These are phyloP conservation scores for Anastrepha ludens DNA, from an alignment of 1,140 invertebrate genomes.

Conservation along the genomic window DNA sequence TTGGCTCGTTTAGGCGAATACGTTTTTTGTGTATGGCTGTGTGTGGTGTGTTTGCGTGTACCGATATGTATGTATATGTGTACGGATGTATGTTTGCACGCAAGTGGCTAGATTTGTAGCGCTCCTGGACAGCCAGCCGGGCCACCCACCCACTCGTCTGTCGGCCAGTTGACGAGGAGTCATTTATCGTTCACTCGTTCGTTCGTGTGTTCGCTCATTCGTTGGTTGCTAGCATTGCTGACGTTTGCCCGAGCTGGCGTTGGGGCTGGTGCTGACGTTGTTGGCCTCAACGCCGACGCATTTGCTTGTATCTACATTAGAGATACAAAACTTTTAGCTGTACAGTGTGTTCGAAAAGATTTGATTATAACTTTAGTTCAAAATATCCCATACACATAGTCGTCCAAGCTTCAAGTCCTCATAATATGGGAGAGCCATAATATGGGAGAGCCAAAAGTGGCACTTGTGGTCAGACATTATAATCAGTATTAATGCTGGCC, in stretches of 20 bases:
- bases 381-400: too few species aligned
- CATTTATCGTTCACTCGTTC: slow-evolving; percentile 4
- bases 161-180: slow-evolving; percentile 31
- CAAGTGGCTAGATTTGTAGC: not conserved
- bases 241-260: not conserved
- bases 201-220: not conserved
- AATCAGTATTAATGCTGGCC: too few species aligned
- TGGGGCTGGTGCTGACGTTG: not conserved
- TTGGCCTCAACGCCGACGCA: not conserved
- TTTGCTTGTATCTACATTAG: slow-evolving; percentile 3
- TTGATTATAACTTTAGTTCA: too few species aligned
- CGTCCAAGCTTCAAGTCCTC: too few species aligned
- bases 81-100: not conserved
- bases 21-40: not conserved
- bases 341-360: too few species aligned
- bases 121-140: not conserved
- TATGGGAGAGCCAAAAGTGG: too few species aligned
- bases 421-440: too few species aligned
- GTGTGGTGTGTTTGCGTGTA: not conserved
- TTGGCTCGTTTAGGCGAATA: slow-evolving; percentile 6
- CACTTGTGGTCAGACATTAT: too few species aligned
- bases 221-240: not conserved
- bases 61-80: not conserved
- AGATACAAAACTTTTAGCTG: not conserved
- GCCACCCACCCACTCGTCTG: slow-evolving; percentile 45